Conservation (phyloP, 2,888 invertebrate genomes). For the Girardia tigrina region DNA sequence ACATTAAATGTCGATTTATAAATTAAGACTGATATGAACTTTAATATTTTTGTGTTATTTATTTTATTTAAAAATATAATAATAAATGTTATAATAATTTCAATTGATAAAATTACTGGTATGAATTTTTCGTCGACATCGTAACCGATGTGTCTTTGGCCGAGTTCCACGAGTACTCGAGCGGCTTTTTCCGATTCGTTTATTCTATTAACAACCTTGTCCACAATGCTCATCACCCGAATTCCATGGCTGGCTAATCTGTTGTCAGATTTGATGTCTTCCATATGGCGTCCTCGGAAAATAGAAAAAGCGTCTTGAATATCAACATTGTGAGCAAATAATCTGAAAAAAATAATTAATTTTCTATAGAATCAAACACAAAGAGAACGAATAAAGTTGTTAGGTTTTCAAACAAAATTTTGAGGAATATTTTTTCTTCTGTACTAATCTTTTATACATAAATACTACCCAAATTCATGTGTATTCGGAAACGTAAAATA, state of each 20-base stretch:
- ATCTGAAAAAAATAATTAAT: no score
- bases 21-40: no score
- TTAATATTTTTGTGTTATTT: no score
- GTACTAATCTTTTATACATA: no score
- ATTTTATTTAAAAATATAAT: background rate
- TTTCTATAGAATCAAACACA: no score
- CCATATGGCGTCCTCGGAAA: background rate
- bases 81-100: background rate
- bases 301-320: constrained; percentile 21
- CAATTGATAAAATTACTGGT: background rate
- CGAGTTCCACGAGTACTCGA: constrained; percentile 8
- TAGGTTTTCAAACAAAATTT: no score
- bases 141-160: background rate
- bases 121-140: background rate
- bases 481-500: no score
- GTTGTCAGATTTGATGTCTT: background rate
- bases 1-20: no score
- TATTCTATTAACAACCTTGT: constrained; percentile 26
- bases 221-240: background rate
- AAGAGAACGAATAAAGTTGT: no score
- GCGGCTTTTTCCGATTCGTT: background rate
- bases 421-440: no score
- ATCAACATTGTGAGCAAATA: constrained; percentile 21
- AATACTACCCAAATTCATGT: no score
- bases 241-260: background rate